phyloP scores from a whole-genome alignment of 2,797 vertebrate species.

The Glossophaga mutica region DNA sequence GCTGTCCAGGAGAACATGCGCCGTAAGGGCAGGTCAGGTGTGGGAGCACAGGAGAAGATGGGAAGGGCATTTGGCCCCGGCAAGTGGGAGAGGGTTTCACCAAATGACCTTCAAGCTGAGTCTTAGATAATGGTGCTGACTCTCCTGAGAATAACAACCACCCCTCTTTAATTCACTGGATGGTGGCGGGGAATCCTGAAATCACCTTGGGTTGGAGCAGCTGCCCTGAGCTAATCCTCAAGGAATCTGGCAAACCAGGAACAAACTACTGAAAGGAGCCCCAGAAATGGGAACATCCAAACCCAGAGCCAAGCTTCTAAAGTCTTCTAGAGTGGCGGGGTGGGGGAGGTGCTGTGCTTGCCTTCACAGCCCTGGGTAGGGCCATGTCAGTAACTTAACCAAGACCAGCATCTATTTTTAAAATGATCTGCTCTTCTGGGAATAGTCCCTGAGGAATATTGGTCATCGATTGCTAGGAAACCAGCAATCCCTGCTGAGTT shows the following conservation, averaged over 20 bases:
- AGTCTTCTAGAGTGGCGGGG: neutral
- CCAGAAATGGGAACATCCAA: neutral
- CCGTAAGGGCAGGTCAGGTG: neutral
- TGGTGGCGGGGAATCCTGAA: neutral
- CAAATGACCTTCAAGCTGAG: neutral
- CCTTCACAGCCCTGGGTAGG: neutral
- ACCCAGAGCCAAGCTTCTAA: neutral
- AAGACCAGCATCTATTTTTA: constrained; percentile 47
- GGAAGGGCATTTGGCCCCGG: neutral
- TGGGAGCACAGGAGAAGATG: neutral
- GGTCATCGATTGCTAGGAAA: constrained; percentile 70
- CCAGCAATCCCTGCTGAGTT: constrained; percentile 21
- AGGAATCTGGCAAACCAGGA: neutral
- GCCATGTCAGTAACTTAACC: constrained; percentile 3
- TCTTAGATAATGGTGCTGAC: neutral
- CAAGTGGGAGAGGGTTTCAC: neutral
- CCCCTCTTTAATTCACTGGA: neutral
- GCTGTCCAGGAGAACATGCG: neutral
- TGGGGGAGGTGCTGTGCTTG: neutral
- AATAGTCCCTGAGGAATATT: constrained; percentile 40
- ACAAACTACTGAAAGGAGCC: neutral
- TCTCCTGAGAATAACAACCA: neutral
- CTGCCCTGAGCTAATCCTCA: neutral
- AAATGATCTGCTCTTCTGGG: constrained; percentile 49
- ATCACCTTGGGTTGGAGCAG: neutral